Conservation (phyloP, 2,797 vertebrate genomes). For the Lutra lutra region DNA sequence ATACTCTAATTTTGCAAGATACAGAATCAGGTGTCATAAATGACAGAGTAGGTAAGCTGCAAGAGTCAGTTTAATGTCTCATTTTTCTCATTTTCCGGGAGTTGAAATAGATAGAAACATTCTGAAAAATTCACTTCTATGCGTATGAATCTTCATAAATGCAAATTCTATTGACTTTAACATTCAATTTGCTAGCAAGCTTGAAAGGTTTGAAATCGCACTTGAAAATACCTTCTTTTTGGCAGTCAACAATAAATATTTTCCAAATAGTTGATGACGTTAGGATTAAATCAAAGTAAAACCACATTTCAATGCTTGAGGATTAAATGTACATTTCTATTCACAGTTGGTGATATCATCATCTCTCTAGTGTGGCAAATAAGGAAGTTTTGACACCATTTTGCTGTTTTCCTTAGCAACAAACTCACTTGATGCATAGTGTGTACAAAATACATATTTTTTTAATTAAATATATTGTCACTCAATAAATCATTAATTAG, state of each 20-base stretch:
- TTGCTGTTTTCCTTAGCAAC: not conserved
- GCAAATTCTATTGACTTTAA: constrained; percentile 70
- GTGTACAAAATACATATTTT: not conserved
- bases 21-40: constrained; percentile 67
- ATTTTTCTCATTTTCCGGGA: constrained; percentile 68
- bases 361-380: not conserved
- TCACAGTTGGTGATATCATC: not conserved
- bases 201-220: constrained; percentile 68
- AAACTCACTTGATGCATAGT: not conserved
- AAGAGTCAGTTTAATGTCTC: constrained; percentile 60
- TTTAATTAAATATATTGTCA: not conserved
- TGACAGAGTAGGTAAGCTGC: constrained; percentile 59
- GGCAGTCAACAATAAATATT: constrained; percentile 66
- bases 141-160: constrained; percentile 70
- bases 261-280: constrained; percentile 14
- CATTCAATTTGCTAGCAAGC: constrained; percentile 64
- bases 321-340: constrained; percentile 48
- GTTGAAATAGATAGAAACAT: constrained; percentile 46
- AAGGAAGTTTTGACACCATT: not conserved
- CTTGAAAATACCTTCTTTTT: constrained; percentile 67
- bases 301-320: not conserved
- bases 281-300: constrained; percentile 61
- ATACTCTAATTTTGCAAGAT: constrained; percentile 70
- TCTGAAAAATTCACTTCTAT: constrained; percentile 63
- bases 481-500: not conserved